phyloP scores from a whole-genome alignment of 2,888 invertebrate genomes.

The Listrodromus nycthemerus region DNA sequence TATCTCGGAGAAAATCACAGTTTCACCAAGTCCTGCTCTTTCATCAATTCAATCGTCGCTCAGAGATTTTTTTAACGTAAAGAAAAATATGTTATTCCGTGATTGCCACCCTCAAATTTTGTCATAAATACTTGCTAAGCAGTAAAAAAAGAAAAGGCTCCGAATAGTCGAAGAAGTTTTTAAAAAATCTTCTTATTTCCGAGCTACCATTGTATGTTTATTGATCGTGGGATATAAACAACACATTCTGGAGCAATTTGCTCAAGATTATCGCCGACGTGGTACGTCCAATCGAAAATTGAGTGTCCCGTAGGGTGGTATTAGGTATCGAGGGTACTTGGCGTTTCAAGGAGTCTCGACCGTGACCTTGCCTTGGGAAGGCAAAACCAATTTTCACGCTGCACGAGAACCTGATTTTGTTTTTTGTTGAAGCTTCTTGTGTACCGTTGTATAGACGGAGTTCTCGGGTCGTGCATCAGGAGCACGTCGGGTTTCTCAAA shows the following conservation, averaged over 20 bases:
- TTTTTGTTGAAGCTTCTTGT: constrained; percentile 59
- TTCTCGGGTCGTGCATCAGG: constrained; percentile 12
- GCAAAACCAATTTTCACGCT: constrained; percentile 78
- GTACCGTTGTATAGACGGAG: constrained; percentile 25
- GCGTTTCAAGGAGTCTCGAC: constrained; percentile 17
- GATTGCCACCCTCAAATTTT: not conserved
- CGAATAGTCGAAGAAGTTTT: not conserved
- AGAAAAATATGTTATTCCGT: not conserved
- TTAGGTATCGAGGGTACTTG: constrained; percentile 18
- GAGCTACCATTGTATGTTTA: not conserved
- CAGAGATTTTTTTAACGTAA: too few relatives aligned
- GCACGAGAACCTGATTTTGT: constrained; percentile 74
- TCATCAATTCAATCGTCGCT: too few relatives aligned
- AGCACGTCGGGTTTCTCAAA: constrained; percentile 48
- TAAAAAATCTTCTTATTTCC: too few relatives aligned
- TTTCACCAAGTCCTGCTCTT: not conserved
- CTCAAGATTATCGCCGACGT: not conserved
- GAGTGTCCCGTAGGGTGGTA: constrained; percentile 14
- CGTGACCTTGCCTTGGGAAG: constrained; percentile 43
- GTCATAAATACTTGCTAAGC: not conserved
- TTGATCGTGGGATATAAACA: constrained; percentile 25
- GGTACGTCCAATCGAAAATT: constrained; percentile 46
- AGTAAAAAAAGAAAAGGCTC: not conserved
- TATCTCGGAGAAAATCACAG: not conserved
- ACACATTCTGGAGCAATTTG: not conserved